These are phyloP conservation scores for Calcarius ornatus DNA, from an alignment of 2,113 vertebrate species.

Conservation along the genomic window DNA sequence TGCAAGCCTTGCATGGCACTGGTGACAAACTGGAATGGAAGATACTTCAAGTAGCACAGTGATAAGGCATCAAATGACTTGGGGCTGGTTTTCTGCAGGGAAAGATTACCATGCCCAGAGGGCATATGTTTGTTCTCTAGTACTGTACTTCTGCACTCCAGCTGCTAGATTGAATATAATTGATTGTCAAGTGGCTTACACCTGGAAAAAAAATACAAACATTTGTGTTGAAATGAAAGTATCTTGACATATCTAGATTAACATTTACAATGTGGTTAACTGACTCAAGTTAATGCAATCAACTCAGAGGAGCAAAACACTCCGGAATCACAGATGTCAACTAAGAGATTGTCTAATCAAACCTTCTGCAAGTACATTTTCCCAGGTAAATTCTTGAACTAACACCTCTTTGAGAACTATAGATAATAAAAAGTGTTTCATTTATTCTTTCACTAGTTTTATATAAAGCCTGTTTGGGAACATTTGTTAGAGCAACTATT, in stretches of 20 bases:
- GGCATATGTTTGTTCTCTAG: neutral
- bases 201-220: neutral
- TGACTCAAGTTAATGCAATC: neutral
- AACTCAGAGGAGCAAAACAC: neutral
- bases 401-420: neutral
- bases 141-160: neutral
- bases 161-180: neutral
- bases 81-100: neutral
- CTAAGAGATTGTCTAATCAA: neutral
- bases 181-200: neutral
- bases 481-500: neutral
- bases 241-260: neutral
- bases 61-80: neutral
- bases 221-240: neutral
- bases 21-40: neutral
- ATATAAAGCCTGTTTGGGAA: neutral
- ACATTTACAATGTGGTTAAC: neutral
- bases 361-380: neutral
- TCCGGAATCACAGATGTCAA: neutral
- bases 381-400: neutral
- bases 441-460: neutral
- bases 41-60: neutral
- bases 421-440: neutral
- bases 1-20: neutral
- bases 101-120: neutral